phyloP scores from a whole-genome alignment of 2,797 vertebrate genomes.

The Nyctibius grandis region DNA sequence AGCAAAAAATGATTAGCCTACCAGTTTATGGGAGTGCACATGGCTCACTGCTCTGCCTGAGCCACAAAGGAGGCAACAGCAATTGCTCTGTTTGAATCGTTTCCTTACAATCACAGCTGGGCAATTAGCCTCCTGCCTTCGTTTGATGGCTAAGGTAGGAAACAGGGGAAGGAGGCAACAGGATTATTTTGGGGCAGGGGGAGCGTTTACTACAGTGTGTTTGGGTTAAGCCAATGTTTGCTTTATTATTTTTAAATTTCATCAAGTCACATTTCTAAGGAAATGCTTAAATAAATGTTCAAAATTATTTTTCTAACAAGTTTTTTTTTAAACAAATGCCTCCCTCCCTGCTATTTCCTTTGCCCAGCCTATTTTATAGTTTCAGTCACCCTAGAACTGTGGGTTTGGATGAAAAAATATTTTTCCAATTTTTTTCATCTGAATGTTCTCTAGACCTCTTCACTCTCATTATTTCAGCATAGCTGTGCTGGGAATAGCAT shows the following conservation, averaged over 20 bases:
- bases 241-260: neutral
- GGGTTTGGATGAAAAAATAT: neutral
- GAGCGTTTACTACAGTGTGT: neutral
- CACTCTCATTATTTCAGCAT: neutral
- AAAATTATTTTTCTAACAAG: neutral
- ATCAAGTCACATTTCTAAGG: neutral
- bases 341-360: neutral
- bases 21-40: neutral
- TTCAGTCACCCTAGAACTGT: neutral
- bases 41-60: neutral
- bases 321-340: neutral
- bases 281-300: neutral
- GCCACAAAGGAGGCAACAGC: neutral
- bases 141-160: neutral
- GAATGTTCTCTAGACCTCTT: neutral
- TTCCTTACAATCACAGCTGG: slow-evolving; percentile 15
- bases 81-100: neutral
- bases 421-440: neutral
- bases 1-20: slow-evolving; percentile 4
- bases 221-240: neutral
- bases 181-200: neutral
- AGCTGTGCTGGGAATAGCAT: neutral
- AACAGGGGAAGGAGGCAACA: neutral
- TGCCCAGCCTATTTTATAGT: neutral
- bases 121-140: slow-evolving; percentile 12